Evolutionary conservation across 2,797 vertebrate genomes (phyloP).

Genomic region (Epinephelus malabaricus): DNA sequence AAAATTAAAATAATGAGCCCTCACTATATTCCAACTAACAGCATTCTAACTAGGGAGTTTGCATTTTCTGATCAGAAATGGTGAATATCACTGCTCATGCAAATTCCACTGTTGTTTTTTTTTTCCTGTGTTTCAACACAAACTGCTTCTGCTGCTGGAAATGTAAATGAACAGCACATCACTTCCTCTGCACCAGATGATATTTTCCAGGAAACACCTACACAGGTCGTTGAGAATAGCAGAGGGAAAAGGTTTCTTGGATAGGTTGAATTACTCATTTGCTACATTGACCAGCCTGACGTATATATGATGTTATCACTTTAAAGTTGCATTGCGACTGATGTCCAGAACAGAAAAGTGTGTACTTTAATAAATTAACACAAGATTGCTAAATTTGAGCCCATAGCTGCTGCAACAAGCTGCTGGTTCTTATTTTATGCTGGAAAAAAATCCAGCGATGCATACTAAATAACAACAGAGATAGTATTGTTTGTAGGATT

Average conservation of each 20-base stretch:
- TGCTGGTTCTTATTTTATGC: slow-evolving; percentile 43
- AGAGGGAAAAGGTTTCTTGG: slow-evolving; percentile 46
- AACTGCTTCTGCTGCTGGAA: slow-evolving; percentile 52
- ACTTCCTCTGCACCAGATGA: slow-evolving; percentile 78
- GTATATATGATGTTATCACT: slow-evolving; percentile 10
- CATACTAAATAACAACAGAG: slow-evolving; percentile 41
- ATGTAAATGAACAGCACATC: slow-evolving; percentile 71
- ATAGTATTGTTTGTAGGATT: slow-evolving; percentile 24
- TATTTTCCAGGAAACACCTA: slow-evolving; percentile 76
- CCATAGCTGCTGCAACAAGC: slow-evolving; percentile 24
- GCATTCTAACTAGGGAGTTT: slow-evolving; percentile 6
- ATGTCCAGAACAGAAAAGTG: slow-evolving; percentile 20
- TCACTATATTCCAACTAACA: not conserved
- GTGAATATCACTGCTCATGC: slow-evolving; percentile 39
- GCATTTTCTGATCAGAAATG: slow-evolving; percentile 29
- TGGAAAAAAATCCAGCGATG: slow-evolving; percentile 18
- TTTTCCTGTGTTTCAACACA: slow-evolving; percentile 41
- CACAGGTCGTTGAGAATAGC: slow-evolving; percentile 63
- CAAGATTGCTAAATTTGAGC: slow-evolving; percentile 24
- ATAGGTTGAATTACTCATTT: slow-evolving; percentile 53
- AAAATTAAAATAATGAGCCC: slow-evolving; percentile 18
- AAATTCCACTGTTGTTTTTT: slow-evolving; percentile 53
- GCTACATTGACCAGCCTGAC: slow-evolving; percentile 31
- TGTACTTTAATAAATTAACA: slow-evolving; percentile 12
- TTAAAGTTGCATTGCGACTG: slow-evolving; percentile 17